Conservation (phyloP, 1,140 invertebrate genomes). For the Neodiprion virginianus region DNA sequence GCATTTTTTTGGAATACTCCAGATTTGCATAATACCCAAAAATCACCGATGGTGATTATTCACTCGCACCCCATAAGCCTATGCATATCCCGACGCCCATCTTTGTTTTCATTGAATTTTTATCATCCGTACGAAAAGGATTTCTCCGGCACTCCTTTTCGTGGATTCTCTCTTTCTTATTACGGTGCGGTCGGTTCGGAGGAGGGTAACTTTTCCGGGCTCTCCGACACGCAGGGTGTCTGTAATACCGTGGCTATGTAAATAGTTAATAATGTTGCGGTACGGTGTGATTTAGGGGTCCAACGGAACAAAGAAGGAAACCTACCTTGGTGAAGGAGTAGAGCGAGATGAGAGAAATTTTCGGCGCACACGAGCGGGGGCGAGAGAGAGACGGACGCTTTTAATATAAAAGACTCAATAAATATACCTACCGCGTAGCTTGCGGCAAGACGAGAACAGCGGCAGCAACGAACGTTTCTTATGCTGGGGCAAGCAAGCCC, state of each 20-base stretch:
- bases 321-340: neutral
- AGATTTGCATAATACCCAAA: too few species aligned
- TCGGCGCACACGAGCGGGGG: conserved; percentile 16
- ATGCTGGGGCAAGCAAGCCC: neutral
- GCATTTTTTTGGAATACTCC: too few species aligned
- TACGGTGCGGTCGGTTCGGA: neutral
- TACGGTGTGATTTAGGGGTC: conserved; percentile 36
- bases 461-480: neutral
- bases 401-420: conserved; percentile 47
- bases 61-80: too few species aligned
- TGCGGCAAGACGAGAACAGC: neutral
- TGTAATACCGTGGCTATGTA: conserved; percentile 39
- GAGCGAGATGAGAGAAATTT: neutral
- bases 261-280: conserved; percentile 42
- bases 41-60: too few species aligned
- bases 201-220: neutral
- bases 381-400: conserved; percentile 24
- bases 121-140: neutral
- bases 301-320: neutral
- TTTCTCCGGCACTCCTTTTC: too few species aligned
- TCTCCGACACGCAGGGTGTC: conserved; percentile 21
- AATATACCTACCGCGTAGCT: conserved; percentile 32
- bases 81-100: too few species aligned
- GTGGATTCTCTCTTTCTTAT: too few species aligned
- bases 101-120: neutral